Evolutionary conservation across 2,113 vertebrate species (phyloP).

Genomic region (Cavia aperea): DNA sequence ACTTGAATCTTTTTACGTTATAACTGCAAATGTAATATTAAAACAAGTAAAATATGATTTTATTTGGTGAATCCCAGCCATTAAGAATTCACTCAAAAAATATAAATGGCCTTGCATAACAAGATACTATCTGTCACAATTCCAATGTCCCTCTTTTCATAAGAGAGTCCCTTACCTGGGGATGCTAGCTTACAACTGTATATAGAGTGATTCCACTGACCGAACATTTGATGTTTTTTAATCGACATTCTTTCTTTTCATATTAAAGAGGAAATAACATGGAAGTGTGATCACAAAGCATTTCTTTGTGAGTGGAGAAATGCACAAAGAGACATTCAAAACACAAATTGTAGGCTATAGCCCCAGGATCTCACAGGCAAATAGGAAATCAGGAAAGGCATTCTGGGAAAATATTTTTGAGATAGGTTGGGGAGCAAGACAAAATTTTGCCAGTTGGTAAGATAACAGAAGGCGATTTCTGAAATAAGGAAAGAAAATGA

Average conservation of each 20-base stretch:
- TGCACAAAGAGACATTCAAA: background rate
- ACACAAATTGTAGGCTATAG: accelerated
- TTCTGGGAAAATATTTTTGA: background rate
- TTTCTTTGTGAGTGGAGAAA: background rate
- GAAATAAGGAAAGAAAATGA: background rate
- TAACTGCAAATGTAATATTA: background rate
- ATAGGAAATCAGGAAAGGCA: background rate
- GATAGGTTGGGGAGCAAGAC: background rate
- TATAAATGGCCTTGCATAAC: background rate
- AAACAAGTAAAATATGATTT: background rate
- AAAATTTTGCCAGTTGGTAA: background rate
- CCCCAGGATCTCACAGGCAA: background rate
- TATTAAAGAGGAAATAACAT: background rate
- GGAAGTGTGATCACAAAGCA: background rate
- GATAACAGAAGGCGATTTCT: background rate
- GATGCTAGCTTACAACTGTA: background rate
- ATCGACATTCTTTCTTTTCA: background rate
- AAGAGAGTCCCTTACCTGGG: background rate
- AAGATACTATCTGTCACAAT: background rate
- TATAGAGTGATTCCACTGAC: background rate
- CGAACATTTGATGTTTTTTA: background rate
- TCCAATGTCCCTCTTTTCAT: background rate
- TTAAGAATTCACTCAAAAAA: background rate
- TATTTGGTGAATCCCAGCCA: background rate
- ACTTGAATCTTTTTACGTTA: background rate